These are phyloP conservation scores for Hoplias malabaricus DNA, from an alignment of 2,113 vertebrate species.

Conservation along the genomic window DNA sequence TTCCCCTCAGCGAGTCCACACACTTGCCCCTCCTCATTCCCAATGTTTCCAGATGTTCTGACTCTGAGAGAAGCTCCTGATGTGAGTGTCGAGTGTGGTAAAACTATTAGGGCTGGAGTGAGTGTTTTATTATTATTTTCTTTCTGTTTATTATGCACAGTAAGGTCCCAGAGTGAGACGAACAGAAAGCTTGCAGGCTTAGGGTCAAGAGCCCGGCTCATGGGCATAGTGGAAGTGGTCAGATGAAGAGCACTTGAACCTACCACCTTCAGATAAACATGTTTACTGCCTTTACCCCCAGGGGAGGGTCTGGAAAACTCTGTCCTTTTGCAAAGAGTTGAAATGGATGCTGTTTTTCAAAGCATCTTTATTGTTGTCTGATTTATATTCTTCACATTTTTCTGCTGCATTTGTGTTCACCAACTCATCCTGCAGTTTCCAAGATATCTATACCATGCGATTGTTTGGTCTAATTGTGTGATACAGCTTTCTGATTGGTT, in stretches of 20 bases:
- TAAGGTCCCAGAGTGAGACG: background rate
- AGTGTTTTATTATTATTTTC: background rate
- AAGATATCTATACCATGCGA: no score
- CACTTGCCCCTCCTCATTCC: constrained; percentile 22
- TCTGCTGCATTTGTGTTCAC: no score
- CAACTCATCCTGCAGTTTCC: no score
- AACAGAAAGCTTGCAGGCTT: constrained; percentile 8
- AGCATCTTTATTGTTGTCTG: no score
- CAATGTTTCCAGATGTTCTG: background rate
- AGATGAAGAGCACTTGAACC: constrained; percentile 9
- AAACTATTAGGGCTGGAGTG: background rate
- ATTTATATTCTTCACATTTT: no score
- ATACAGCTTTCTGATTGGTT: no score
- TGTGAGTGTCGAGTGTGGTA: background rate
- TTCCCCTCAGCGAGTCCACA: constrained; percentile 47
- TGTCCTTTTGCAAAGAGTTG: background rate
- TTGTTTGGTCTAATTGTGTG: no score
- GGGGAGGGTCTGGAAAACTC: background rate
- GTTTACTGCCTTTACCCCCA: background rate
- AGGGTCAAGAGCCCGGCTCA: background rate
- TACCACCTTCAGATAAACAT: background rate
- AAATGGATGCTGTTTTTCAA: no score
- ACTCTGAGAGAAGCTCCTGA: background rate
- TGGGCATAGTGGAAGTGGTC: constrained; percentile 11
- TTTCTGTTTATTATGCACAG: constrained; percentile 5